Conservation (phyloP, 2,797 vertebrate species). For the Anguilla pacifica region DNA sequence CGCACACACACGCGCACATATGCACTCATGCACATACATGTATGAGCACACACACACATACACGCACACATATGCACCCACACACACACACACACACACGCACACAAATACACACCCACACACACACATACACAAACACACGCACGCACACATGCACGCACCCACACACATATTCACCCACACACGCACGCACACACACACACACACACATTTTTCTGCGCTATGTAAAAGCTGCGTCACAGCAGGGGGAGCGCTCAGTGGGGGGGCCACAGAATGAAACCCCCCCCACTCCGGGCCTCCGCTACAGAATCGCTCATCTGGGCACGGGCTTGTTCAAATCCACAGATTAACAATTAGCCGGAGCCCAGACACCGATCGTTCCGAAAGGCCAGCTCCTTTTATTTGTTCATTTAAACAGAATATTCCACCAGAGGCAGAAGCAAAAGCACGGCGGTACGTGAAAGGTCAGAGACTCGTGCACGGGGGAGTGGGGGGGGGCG, state of each 20-base stretch:
- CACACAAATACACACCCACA: neutral
- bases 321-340: conserved; percentile 43
- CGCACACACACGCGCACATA: neutral
- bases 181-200: too few relatives aligned
- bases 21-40: neutral
- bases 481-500: too few relatives aligned
- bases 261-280: conserved; percentile 41
- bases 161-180: too few relatives aligned
- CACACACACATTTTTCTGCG: neutral
- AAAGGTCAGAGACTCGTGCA: conserved; percentile 5
- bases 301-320: conserved; percentile 40
- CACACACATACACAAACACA: too few relatives aligned
- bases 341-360: conserved; percentile 39
- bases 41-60: neutral
- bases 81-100: neutral
- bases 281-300: conserved; percentile 40
- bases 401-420: conserved; percentile 36
- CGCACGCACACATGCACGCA: neutral
- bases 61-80: neutral
- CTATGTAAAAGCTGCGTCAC: conserved; percentile 30
- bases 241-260: conserved; percentile 38
- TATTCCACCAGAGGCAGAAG: conserved; percentile 11
- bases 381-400: conserved; percentile 32
- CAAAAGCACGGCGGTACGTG: neutral
- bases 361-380: conserved; percentile 39